A percentile compares a stretch with the other conserved stretches of the same genome.
Evolutionary conservation across 1,140 invertebrate genomes (phyloP).

Genomic region (Thaumetopoea pityocampa): DNA sequence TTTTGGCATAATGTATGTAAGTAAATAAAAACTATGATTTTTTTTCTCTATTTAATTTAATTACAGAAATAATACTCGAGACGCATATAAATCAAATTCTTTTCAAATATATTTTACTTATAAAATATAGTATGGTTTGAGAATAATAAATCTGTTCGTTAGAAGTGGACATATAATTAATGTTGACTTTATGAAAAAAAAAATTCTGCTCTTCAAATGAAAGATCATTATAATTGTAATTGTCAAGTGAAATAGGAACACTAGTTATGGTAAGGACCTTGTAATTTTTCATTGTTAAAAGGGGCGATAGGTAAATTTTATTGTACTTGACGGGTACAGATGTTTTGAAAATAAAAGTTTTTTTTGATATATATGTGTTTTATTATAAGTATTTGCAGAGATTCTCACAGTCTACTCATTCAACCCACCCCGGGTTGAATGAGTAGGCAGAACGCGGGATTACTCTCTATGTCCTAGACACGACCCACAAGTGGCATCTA

Average conservation of each 20-base stretch:
- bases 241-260: conserved; percentile 19
- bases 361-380: conserved; percentile 36
- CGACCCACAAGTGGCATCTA: too few relatives aligned
- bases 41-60: too few relatives aligned
- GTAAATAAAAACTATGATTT: too few relatives aligned
- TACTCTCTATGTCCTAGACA: too few relatives aligned
- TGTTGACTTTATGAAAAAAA: conserved; percentile 8
- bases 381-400: conserved; percentile 16
- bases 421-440: too few relatives aligned
- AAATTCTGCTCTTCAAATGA: conserved; percentile 3
- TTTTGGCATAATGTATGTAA: too few relatives aligned
- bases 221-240: conserved; percentile 11
- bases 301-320: conserved; percentile 42
- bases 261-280: conserved; percentile 22
- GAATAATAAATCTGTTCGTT: conserved; percentile 3
- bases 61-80: too few relatives aligned
- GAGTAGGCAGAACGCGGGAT: too few relatives aligned
- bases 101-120: too few relatives aligned
- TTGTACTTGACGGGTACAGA: conserved; percentile 49
- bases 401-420: too few relatives aligned
- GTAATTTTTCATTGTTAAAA: conserved; percentile 47
- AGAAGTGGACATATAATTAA: conserved; percentile 7
- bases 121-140: background rate
- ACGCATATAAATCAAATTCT: too few relatives aligned
- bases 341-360: conserved; percentile 51